phyloP scores from a whole-genome alignment of 2,797 vertebrate genomes.

The Nothura maculosa region DNA sequence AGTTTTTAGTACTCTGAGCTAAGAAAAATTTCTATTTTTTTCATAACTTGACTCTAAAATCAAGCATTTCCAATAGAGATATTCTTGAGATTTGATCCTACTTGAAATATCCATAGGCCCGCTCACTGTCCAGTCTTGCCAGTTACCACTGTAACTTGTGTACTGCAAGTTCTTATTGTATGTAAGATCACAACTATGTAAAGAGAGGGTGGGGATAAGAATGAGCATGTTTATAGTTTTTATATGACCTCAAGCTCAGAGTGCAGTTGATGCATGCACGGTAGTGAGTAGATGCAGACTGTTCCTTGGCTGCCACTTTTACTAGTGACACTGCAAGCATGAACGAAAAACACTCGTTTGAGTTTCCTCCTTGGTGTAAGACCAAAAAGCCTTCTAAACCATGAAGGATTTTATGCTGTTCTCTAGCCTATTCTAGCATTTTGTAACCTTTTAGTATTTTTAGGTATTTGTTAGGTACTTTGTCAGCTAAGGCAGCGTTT shows the following conservation, averaged over 20 bases:
- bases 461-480: neutral
- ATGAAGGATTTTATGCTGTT: accelerated
- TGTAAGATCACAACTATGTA: neutral
- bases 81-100: neutral
- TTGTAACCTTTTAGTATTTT: neutral
- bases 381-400: neutral
- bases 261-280: accelerated
- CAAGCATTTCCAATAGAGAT: neutral
- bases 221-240: neutral
- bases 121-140: neutral
- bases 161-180: neutral
- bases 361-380: neutral
- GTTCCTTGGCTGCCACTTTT: neutral
- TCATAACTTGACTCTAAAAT: neutral
- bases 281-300: neutral
- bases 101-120: neutral
- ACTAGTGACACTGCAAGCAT: neutral
- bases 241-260: neutral
- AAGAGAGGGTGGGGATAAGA: neutral
- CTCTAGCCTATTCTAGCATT: neutral
- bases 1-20: neutral
- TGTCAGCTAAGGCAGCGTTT: neutral
- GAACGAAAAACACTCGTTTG: neutral
- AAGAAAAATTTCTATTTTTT: neutral
- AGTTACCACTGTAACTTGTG: no score